Conservation (phyloP, 1,140 invertebrate species). For the Aphidius ervi region DNA sequence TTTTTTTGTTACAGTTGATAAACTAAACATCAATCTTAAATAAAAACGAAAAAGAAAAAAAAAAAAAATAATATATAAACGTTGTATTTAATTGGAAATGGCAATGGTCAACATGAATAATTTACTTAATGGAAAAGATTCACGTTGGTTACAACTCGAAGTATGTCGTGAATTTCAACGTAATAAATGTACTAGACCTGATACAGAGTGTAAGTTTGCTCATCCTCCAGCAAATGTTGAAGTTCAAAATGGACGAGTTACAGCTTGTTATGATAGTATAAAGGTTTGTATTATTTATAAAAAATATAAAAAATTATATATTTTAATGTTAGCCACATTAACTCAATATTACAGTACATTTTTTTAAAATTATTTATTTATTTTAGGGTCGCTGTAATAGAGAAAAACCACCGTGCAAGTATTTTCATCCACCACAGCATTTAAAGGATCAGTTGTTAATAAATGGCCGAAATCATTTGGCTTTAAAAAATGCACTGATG, state of each 20-base stretch:
- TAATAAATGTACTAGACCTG: conserved; percentile 97
- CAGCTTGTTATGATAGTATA: conserved; percentile 99
- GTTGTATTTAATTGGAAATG: conserved; percentile 52
- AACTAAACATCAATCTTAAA: too few relatives aligned
- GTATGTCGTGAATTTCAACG: conserved; percentile 99
- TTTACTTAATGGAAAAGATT: conserved; percentile 96
- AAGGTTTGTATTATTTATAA: conserved; percentile 74
- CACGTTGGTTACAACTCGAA: conserved; percentile 98
- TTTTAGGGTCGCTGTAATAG: conserved; percentile 98
- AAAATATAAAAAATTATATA: too few relatives aligned
- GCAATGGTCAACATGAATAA: conserved; percentile 97
- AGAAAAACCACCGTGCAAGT: conserved; percentile 99
- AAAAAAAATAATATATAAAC: too few relatives aligned
- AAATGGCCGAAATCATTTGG: conserved; percentile 98
- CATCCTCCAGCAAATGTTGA: conserved; percentile 99
- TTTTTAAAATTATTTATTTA: too few relatives aligned
- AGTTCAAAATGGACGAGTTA: conserved; percentile 99
- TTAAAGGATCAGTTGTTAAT: conserved; percentile 99
- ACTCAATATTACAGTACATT: neutral
- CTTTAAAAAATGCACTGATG: conserved; percentile 93
- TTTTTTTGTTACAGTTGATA: too few relatives aligned
- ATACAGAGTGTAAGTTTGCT: conserved; percentile 99
- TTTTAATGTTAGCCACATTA: too few relatives aligned
- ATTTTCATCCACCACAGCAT: conserved; percentile 99
- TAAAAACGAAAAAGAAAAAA: too few relatives aligned